phyloP scores from a whole-genome alignment of 2,888 invertebrate species.

The Megaustenia siamemsis region DNA sequence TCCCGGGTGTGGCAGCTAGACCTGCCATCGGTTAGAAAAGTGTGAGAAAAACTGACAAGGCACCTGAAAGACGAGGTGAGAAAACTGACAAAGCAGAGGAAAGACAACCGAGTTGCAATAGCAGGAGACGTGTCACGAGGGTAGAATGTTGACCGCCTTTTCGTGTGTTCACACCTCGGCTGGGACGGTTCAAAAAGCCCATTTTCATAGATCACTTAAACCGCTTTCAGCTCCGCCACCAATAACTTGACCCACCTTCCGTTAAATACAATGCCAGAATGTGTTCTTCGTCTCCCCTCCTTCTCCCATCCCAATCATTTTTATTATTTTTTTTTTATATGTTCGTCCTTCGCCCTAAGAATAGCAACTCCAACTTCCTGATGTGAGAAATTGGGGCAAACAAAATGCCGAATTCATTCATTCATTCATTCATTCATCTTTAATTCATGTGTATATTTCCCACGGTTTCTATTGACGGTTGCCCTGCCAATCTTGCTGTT shows the following conservation, averaged over 20 bases:
- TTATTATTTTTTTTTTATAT: too few species aligned
- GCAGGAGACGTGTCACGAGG: background rate
- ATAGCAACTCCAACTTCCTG: too few species aligned
- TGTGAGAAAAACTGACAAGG: background rate
- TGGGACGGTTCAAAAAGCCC: background rate
- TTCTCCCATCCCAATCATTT: too few species aligned
- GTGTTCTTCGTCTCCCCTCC: too few species aligned
- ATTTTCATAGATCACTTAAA: background rate
- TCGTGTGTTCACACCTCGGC: background rate
- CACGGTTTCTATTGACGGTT: too few species aligned
- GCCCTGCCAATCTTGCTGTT: too few species aligned
- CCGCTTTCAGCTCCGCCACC: background rate
- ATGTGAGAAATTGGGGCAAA: too few species aligned
- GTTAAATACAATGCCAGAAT: constrained; percentile 7
- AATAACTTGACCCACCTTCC: constrained; percentile 28
- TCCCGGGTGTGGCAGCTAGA: background rate
- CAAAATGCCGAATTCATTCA: too few species aligned
- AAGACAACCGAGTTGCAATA: background rate
- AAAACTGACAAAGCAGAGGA: background rate
- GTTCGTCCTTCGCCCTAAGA: too few species aligned
- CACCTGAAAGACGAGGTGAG: background rate
- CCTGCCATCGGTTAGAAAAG: too few species aligned
- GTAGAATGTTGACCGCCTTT: background rate
- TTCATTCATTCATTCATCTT: too few species aligned
- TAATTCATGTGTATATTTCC: too few species aligned